Evolutionary conservation across 2,888 invertebrate species (phyloP).

Genomic region (Axea sp.): DNA sequence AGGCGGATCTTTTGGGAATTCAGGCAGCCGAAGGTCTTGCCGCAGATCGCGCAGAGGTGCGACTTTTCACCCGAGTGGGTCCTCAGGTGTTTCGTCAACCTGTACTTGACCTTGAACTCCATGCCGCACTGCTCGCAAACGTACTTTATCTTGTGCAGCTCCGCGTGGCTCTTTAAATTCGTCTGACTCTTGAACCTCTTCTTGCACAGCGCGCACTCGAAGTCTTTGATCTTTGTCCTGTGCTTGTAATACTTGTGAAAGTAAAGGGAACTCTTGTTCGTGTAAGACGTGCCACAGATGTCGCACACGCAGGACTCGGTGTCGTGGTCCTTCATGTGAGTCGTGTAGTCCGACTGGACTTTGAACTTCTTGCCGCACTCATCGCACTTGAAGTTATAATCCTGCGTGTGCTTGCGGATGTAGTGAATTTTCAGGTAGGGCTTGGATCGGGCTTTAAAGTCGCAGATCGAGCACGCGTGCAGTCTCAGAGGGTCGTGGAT

Average conservation of each 20-base stretch:
- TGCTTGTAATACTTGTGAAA: slow-evolving; percentile 76
- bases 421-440: slow-evolving; percentile 74
- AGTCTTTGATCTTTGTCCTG: slow-evolving; percentile 72
- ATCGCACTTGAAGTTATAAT: slow-evolving; percentile 81
- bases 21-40: slow-evolving; percentile 73
- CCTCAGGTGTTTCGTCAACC: slow-evolving; percentile 71
- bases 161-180: slow-evolving; percentile 71
- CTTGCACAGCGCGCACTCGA: slow-evolving; percentile 70
- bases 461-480: slow-evolving; percentile 71
- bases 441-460: slow-evolving; percentile 73
- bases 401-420: slow-evolving; percentile 73
- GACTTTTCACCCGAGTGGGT: slow-evolving; percentile 74
- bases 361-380: slow-evolving; percentile 81
- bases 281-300: slow-evolving; percentile 73
- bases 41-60: slow-evolving; percentile 73
- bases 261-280: slow-evolving; percentile 74
- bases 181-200: slow-evolving; percentile 75
- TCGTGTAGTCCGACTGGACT: slow-evolving; percentile 80
- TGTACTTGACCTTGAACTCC: slow-evolving; percentile 75
- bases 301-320: slow-evolving; percentile 74
- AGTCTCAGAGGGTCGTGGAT: slow-evolving; percentile 70
- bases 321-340: slow-evolving; percentile 80
- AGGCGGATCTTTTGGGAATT: slow-evolving; percentile 74
- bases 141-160: slow-evolving; percentile 73
- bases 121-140: slow-evolving; percentile 76